Percentiles rank a stretch among this genome's conserved stretches.
These are phyloP conservation scores for Megalops cyprinoides DNA, from an alignment of 2,797 vertebrate species.

Conservation along the genomic window DNA sequence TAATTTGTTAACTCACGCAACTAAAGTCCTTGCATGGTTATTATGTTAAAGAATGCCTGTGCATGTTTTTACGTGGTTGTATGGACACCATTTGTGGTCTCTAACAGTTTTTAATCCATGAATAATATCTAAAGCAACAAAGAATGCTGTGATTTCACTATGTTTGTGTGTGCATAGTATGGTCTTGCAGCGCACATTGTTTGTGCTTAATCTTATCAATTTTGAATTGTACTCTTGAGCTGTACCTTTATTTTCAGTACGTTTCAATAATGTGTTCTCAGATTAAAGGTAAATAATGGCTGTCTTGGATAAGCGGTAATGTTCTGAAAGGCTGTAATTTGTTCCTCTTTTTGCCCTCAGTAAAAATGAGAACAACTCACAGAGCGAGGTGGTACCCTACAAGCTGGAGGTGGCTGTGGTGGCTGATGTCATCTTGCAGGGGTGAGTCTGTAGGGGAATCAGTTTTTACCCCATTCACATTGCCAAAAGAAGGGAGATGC, in stretches of 20 bases:
- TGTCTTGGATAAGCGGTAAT: background rate
- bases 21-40: no score
- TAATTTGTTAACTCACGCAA: no score
- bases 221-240: background rate
- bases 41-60: no score
- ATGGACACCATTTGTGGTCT: no score
- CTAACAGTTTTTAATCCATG: background rate
- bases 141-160: background rate
- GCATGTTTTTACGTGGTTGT: no score
- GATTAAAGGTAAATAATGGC: background rate
- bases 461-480: background rate
- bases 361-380: conserved; percentile 94
- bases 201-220: background rate
- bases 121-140: background rate
- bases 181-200: background rate
- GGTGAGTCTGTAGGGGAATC: conserved; percentile 74
- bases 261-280: background rate
- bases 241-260: background rate
- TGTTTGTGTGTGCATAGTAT: background rate
- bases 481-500: no score
- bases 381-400: conserved; percentile 82
- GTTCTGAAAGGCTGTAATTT: background rate
- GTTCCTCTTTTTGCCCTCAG: conserved; percentile 62
- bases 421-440: conserved; percentile 81
- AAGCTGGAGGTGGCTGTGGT: conserved; percentile 81